Percentiles rank a stretch among this genome's conserved stretches.
These are phyloP conservation scores for Stegodyphus dumicola DNA, from an alignment of 1,140 invertebrate species.

Conservation along the genomic window DNA sequence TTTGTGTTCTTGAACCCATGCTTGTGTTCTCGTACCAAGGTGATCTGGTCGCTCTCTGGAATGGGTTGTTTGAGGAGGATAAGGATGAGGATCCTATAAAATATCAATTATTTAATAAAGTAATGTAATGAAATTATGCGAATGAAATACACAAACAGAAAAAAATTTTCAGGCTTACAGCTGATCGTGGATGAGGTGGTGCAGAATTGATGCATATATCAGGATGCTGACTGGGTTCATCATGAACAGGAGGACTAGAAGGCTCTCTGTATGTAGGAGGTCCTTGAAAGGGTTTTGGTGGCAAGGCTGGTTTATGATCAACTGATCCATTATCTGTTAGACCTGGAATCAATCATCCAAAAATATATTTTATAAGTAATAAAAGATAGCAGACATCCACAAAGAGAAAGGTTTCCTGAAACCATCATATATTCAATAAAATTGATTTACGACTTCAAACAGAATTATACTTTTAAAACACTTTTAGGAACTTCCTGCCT, in stretches of 20 bases:
- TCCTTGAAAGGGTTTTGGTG: conserved; percentile 45
- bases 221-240: conserved; percentile 39
- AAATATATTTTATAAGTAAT: too few species aligned
- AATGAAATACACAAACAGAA: background rate
- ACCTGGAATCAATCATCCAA: too few species aligned
- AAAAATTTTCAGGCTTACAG: background rate
- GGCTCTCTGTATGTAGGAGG: conserved; percentile 51
- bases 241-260: conserved; percentile 32
- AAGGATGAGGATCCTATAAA: background rate
- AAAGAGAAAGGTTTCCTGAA: background rate
- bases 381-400: background rate
- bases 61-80: conserved; percentile 10
- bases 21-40: conserved; percentile 44
- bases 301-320: conserved; percentile 40
- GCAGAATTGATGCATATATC: conserved; percentile 50
- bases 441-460: too few species aligned
- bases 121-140: background rate
- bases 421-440: too few species aligned
- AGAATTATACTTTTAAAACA: too few species aligned
- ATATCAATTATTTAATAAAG: background rate
- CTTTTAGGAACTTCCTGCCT: too few species aligned
- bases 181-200: conserved; percentile 37
- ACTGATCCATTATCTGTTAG: background rate
- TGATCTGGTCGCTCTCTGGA: conserved; percentile 16
- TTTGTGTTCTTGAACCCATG: conserved; percentile 57